Evolutionary conservation across 2,888 invertebrate species (phyloP).

Genomic region (Cremastinae sp.): DNA sequence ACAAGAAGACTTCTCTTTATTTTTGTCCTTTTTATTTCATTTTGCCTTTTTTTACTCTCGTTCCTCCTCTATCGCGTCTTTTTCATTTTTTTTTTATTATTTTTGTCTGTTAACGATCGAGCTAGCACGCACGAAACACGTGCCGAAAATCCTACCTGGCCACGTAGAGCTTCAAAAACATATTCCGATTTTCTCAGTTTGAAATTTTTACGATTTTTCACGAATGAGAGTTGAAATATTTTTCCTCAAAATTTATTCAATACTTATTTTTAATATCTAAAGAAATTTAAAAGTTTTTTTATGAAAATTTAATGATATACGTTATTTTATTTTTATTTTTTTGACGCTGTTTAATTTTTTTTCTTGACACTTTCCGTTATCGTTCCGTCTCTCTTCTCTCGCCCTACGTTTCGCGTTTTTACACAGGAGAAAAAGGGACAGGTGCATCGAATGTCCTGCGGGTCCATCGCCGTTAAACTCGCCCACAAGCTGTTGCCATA

Average conservation of each 20-base stretch:
- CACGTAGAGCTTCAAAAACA: not conserved
- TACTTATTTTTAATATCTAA: too few species aligned
- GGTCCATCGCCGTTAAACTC: constrained; percentile 66
- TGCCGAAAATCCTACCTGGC: constrained; percentile 51
- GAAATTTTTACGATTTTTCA: not conserved
- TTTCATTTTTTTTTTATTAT: constrained; percentile 26
- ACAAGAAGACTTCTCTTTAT: constrained; percentile 41
- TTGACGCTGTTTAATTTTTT: too few species aligned
- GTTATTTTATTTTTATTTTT: too few species aligned
- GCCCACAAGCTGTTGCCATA: constrained; percentile 70
- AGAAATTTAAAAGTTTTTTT: too few species aligned
- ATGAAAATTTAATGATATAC: too few species aligned
- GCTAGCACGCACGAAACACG: constrained; percentile 46
- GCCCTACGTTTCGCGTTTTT: too few species aligned
- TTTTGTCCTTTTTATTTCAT: constrained; percentile 26
- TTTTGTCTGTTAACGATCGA: constrained; percentile 48
- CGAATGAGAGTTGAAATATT: not conserved
- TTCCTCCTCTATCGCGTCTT: constrained; percentile 7
- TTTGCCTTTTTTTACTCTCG: constrained; percentile 20
- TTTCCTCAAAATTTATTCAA: not conserved
- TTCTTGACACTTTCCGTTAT: too few species aligned
- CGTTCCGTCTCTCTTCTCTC: too few species aligned
- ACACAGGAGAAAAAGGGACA: constrained; percentile 56
- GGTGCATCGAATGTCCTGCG: constrained; percentile 62
- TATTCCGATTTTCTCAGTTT: not conserved